A percentile compares a stretch with the other conserved stretches of the same genome.
Conservation (phyloP, 2,113 vertebrate genomes). For the Dipodomys merriami region DNA sequence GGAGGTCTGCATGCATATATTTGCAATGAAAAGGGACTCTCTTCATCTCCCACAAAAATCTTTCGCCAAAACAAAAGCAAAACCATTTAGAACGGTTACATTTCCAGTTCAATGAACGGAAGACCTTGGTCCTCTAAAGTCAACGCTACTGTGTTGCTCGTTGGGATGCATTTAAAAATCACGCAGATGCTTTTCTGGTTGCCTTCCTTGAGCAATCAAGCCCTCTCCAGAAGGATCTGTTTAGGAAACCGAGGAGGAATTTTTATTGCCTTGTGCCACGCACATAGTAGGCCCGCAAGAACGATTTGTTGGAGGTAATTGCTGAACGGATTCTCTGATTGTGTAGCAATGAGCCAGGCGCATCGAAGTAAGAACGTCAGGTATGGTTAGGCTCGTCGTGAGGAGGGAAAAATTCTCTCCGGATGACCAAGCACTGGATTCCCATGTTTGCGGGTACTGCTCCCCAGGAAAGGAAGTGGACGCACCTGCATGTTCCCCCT, state of each 20-base stretch:
- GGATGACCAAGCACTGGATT: background rate
- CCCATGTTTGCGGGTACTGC: background rate
- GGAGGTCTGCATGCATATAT: background rate
- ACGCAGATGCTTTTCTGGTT: background rate
- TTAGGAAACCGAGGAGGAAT: constrained; percentile 34
- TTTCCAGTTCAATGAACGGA: background rate
- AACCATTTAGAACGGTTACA: constrained; percentile 31
- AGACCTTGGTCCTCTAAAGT: background rate
- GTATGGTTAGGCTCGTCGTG: background rate
- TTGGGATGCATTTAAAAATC: constrained; percentile 36
- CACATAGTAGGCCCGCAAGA: background rate
- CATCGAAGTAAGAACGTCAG: background rate
- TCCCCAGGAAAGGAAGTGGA: background rate
- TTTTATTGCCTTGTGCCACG: background rate
- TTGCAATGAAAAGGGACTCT: constrained; percentile 15
- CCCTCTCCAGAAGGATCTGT: background rate
- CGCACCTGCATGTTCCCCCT: background rate
- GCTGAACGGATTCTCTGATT: background rate
- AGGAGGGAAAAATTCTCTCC: background rate
- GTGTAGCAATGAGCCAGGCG: constrained; percentile 5
- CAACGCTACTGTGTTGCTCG: background rate
- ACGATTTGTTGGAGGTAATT: background rate
- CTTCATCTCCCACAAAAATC: background rate
- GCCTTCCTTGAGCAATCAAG: background rate
- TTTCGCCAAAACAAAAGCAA: background rate